Evolutionary conservation across 2,888 invertebrate species (phyloP).

Genomic region (Apodemia hepburni): DNA sequence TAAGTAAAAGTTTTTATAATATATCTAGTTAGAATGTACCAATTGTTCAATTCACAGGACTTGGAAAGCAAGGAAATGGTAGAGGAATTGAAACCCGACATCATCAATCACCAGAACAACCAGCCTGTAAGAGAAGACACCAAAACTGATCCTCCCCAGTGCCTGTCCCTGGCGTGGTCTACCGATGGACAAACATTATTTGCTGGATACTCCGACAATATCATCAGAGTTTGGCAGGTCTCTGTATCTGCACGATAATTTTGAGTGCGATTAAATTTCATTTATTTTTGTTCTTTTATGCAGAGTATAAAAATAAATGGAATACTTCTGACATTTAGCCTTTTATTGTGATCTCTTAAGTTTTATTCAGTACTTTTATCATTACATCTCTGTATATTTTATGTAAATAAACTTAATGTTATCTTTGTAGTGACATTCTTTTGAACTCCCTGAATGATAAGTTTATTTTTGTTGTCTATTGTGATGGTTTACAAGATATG

Average conservation of each 20-base stretch:
- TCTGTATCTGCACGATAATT: slow-evolving; percentile 89
- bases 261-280: slow-evolving; percentile 36
- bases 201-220: slow-evolving; percentile 99
- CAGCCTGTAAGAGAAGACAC: slow-evolving; percentile 42
- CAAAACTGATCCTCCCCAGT: slow-evolving; percentile 96
- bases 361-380: slow-evolving; percentile 1
- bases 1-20: background rate
- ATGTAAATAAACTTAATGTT: slow-evolving; percentile 54
- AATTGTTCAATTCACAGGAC: slow-evolving; percentile 80
- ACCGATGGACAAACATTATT: slow-evolving; percentile 99
- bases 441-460: background rate
- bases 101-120: slow-evolving; percentile 85
- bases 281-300: slow-evolving; percentile 69
- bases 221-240: slow-evolving; percentile 99
- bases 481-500: background rate
- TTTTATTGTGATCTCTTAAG: slow-evolving; percentile 62
- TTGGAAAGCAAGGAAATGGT: slow-evolving; percentile 99
- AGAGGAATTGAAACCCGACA: slow-evolving; percentile 98
- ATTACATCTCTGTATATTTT: slow-evolving; percentile 38
- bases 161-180: slow-evolving; percentile 98
- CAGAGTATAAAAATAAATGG: slow-evolving; percentile 74
- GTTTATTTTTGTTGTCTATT: background rate
- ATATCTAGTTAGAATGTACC: background rate
- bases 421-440: slow-evolving; percentile 16
- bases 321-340: slow-evolving; percentile 44